These are phyloP conservation scores for Galbula dea DNA, from an alignment of 2,113 vertebrate genomes.

Conservation along the genomic window DNA sequence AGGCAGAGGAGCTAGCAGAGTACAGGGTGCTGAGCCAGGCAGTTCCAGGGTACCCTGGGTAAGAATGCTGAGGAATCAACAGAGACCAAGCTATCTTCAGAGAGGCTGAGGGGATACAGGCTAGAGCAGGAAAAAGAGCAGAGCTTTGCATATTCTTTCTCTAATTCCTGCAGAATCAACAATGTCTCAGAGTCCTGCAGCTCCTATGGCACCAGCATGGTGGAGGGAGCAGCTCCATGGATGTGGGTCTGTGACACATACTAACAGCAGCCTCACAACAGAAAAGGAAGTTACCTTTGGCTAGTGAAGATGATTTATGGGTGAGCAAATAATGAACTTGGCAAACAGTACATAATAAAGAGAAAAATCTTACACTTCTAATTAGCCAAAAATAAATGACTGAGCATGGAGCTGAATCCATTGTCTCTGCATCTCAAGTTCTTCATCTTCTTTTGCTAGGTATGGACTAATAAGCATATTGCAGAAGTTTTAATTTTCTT, in stretches of 20 bases:
- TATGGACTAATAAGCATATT: background rate
- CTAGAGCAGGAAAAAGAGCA: background rate
- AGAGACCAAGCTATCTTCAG: background rate
- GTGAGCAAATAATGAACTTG: conserved; percentile 70
- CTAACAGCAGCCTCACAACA: background rate
- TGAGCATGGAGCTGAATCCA: conserved; percentile 26
- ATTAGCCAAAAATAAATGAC: conserved; percentile 75
- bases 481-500: background rate
- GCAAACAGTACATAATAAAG: conserved; percentile 73
- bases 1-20: background rate
- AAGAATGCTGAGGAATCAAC: too few species aligned
- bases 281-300: conserved; percentile 19
- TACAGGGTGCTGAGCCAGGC: too few species aligned
- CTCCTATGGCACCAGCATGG: background rate
- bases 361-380: conserved; percentile 72
- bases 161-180: background rate
- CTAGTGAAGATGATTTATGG: conserved; percentile 65
- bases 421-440: background rate
- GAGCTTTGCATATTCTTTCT: background rate
- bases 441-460: background rate
- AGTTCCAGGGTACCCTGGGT: rapidly evolving
- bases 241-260: background rate
- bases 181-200: too few species aligned
- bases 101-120: background rate
- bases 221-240: background rate